Conservation (phyloP, 2,113 vertebrate species). For the Potamarius usumacintae region DNA sequence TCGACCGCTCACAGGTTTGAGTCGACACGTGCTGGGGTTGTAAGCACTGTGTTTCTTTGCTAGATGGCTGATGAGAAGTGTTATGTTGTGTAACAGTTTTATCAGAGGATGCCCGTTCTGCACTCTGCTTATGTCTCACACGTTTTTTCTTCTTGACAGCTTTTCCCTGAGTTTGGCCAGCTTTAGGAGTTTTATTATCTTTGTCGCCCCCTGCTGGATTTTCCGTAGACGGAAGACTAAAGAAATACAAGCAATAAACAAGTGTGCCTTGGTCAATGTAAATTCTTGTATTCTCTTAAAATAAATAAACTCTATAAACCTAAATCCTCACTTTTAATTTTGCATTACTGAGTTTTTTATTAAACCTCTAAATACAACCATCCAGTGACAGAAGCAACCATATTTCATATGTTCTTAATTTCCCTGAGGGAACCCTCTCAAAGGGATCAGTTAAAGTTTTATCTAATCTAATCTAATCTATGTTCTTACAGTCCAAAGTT, state of each 20-base stretch:
- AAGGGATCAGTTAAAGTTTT: no score
- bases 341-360: background rate
- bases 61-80: background rate
- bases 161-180: background rate
- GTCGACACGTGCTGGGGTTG: background rate
- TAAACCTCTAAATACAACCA: background rate
- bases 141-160: constrained; percentile 37
- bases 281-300: background rate
- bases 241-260: background rate
- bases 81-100: background rate
- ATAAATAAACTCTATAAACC: background rate
- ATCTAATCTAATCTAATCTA: no score
- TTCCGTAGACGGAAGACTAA: background rate
- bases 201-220: constrained; percentile 32
- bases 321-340: background rate
- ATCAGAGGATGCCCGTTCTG: background rate
- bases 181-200: background rate
- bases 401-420: background rate
- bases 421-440: no score
- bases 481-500: no score
- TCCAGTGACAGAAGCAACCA: background rate
- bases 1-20: constrained; percentile 29
- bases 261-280: background rate
- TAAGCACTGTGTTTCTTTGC: background rate
- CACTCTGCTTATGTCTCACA: constrained; percentile 11